Evolutionary conservation across 2,797 vertebrate species (phyloP), one percentile per base, ranked within the genome.

Genomic region (Antrozous pallidus): DNA sequence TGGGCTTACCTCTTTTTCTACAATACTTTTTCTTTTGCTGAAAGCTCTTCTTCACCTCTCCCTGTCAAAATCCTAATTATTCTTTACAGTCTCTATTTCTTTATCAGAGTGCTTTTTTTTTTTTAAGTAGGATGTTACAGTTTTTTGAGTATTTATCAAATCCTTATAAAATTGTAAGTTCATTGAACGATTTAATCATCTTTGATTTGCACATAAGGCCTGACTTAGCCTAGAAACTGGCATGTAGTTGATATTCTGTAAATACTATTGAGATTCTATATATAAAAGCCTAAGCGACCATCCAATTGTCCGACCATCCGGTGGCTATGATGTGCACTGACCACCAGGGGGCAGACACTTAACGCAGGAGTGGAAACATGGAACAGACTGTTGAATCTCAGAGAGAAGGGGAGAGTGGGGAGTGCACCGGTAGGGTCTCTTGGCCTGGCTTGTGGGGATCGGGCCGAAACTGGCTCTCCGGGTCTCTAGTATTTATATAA

Each of bases 11-110:
- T 91, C 42, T 88, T 14, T 93, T 88, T 90, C 77, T 90, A 7
- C 49, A 90, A 61, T 83, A 78, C 11, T 54, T 31, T 93, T 89
- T 91, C 20, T 24, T 88, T 89, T 95, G 38, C 33, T 81, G 67
- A 91, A 71, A 73, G 14, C 56, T 36, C 36, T 8, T 91, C 24
- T 84, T 84, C 20, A 78, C n/a, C 8, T 38, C 8, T 78, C 26
- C 58, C 10, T 69, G 7, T 88, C 36, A 85, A 88, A 93, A 70
- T 63, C 26, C 8, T 63, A 54, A 88, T 58, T 42, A 49, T 92
- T 95, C 20, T 77, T 95, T 38, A 89, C 1, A 95, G 51, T 71
- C 33, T 88, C 13, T 81, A n/a, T 81, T 93, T 89, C 31, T 86
- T 89, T 73, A 54, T 73, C 16, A 9, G 77, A 16, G 13, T 82